Conservation (phyloP, 2,113 vertebrate genomes). For the Phalacrocorax carbo region DNA sequence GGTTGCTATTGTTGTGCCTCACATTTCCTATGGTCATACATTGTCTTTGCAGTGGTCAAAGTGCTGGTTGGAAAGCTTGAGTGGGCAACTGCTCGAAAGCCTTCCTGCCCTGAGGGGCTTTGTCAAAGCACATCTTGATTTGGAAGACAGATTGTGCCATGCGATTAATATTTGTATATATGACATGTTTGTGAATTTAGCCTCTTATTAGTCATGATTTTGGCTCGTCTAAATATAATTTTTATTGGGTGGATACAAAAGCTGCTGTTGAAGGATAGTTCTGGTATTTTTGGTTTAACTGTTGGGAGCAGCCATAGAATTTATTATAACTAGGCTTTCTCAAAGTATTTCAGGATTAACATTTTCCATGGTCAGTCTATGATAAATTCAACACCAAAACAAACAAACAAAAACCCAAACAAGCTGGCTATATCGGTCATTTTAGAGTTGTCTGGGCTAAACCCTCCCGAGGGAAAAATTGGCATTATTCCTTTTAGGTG, state of each 20-base stretch:
- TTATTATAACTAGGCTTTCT: not conserved
- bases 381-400: not conserved
- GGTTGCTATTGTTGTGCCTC: not conserved
- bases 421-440: not conserved
- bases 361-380: not conserved
- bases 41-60: not conserved
- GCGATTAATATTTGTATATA: conserved; percentile 58
- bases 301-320: not conserved
- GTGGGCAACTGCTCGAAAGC: not conserved
- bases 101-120: not conserved
- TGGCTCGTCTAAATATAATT: conserved; percentile 56
- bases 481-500: not conserved
- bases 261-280: conserved; percentile 60
- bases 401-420: not conserved
- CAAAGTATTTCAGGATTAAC: not conserved
- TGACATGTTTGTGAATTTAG: conserved; percentile 63
- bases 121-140: not conserved
- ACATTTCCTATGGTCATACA: not conserved
- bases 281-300: not conserved
- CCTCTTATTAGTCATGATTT: conserved; percentile 69
- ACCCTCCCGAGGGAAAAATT: not conserved
- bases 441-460: not conserved
- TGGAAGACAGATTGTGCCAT: conserved; percentile 8
- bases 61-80: not conserved
- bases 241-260: conserved; percentile 66